Percentiles rank a stretch among this genome's conserved stretches.
Conservation (phyloP, 2,113 vertebrate species). For the Ceyx melanurus region DNA sequence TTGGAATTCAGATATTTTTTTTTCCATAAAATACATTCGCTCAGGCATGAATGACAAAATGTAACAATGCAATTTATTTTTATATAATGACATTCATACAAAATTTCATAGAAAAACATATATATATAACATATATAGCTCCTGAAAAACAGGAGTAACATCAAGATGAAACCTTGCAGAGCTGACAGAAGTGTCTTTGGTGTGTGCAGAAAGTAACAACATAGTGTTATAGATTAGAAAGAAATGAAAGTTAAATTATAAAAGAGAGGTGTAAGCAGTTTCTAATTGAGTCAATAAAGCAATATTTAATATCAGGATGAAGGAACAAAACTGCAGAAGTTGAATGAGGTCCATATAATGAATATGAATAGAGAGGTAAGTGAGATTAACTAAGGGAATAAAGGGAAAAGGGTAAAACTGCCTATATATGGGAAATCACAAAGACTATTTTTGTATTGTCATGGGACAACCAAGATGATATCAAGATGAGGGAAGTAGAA, state of each 20-base stretch:
- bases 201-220: neutral
- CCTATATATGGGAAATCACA: neutral
- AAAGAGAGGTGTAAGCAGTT: neutral
- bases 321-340: neutral
- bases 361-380: neutral
- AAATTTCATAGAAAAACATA: neutral
- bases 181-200: neutral
- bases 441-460: neutral
- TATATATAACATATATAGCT: neutral
- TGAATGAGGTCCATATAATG: neutral
- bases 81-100: neutral
- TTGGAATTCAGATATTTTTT: neutral
- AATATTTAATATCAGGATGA: neutral
- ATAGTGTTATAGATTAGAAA: neutral
- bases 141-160: neutral
- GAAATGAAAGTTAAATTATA: neutral
- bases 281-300: neutral
- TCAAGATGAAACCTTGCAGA: neutral
- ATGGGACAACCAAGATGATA: neutral
- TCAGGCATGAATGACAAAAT: neutral
- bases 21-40: neutral
- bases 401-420: neutral
- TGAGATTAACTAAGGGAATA: neutral
- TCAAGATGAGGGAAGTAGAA: neutral
- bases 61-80: conserved; percentile 23